Base-by-base conservation (phyloP, 1,140 invertebrate genomes). In the Calephelis nemesis region DNA sequence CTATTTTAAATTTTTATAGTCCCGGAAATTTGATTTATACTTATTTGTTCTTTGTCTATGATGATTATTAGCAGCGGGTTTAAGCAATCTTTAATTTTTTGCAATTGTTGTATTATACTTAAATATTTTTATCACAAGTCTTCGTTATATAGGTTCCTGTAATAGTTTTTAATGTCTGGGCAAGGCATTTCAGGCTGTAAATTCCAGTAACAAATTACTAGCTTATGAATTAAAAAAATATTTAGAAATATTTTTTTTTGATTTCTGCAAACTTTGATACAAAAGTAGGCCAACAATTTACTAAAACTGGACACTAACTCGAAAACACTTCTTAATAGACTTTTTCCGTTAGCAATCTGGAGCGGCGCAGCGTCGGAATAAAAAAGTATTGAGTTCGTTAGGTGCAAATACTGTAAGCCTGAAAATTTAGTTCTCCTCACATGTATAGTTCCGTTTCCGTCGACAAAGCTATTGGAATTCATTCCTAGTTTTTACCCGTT, bases 371-470 rank as follows among this genome's bases (percentile, higher is more conserved):
- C 19, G 12, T 30, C 30, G 19, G 30, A 30, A 30, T 12, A 30
- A 7, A 58, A 58, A 58, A 58, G 54, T 30, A 19, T 58, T 12
- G 30, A 9, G 15, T 58, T 58, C 54, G 54, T 58, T 30, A 58
- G 54, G 15, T 11, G 12, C 54, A 30, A 39, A 58, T 58, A 30
- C 54, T 39, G 54, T 39, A 11, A 58, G 54, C 54, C 30, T 58
- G 19, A 4, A 58, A 58, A 58, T 58, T 58, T 58, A 58, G 15
- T 58, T 39, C 19, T 39, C 50, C 13, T 58, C 19, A 39, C 19
- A 30, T 15, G 30, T 30, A 58, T 58, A 19, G 15, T 15, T 58
- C 30, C 54, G 54, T 58, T 58, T 30, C 30, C 10, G 54, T 19
- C 12, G 54, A 58, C 15, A 39, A 39, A 30, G 54, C 19, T 9